Conservation (phyloP, 2,113 vertebrate genomes). For the Eudyptes chrysolophus region DNA sequence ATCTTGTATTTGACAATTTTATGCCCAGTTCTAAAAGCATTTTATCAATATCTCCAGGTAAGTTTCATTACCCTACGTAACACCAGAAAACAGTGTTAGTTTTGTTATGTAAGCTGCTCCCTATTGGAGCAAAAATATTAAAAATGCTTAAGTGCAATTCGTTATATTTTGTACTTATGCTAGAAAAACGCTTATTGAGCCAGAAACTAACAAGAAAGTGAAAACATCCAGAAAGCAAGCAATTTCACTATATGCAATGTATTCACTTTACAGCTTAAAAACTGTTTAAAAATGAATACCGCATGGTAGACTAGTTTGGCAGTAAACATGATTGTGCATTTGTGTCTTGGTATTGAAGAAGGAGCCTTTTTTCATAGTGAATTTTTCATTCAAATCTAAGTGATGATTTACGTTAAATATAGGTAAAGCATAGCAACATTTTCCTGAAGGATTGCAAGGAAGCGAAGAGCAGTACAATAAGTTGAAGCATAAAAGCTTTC, state of each 20-base stretch:
- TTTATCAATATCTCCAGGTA: background rate
- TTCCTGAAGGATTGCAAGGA: constrained; percentile 92
- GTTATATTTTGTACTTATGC: constrained; percentile 60
- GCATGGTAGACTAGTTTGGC: constrained; percentile 50
- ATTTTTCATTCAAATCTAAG: constrained; percentile 84
- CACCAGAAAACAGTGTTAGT: constrained; percentile 16
- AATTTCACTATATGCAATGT: constrained; percentile 61
- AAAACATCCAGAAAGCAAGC: constrained; percentile 68
- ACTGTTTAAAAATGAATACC: constrained; percentile 72
- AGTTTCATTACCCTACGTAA: background rate
- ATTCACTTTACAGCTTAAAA: constrained; percentile 71
- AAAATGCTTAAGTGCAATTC: constrained; percentile 65
- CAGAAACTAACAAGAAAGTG: constrained; percentile 71
- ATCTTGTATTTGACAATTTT: background rate
- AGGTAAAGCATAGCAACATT: constrained; percentile 86
- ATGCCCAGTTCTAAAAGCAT: background rate
- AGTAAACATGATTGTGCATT: constrained; percentile 75
- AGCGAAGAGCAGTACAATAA: constrained; percentile 83
- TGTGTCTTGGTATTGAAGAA: constrained; percentile 70
- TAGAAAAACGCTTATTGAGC: constrained; percentile 74
- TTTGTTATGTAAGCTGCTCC: background rate
- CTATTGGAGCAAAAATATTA: constrained; percentile 64
- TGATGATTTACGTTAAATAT: constrained; percentile 91
- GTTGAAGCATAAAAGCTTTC: constrained; percentile 90
- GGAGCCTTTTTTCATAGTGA: constrained; percentile 72